These are phyloP conservation scores for Calyptommatus sinebrachiatus DNA, from an alignment of 2,113 vertebrate species.

Conservation along the genomic window DNA sequence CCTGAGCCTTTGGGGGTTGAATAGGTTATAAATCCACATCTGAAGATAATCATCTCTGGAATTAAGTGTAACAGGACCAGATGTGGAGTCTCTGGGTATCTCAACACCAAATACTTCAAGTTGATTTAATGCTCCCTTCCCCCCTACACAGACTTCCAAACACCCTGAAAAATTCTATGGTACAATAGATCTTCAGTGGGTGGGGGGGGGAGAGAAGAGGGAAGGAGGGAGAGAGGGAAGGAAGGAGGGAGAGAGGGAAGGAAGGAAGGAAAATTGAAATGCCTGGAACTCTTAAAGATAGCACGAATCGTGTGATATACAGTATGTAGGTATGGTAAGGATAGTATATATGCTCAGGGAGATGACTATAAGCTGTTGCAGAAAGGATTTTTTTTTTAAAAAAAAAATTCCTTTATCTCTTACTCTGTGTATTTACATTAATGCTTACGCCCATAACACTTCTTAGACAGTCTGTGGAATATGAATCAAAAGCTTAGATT, in stretches of 20 bases:
- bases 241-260: not conserved
- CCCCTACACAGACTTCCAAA: no score
- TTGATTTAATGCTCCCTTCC: not conserved
- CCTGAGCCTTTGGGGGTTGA: not conserved
- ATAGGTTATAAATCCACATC: not conserved
- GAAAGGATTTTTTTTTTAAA: not conserved
- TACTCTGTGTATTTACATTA: constrained; percentile 5
- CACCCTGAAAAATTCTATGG: not conserved
- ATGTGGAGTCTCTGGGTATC: not conserved
- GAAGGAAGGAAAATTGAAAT: no score
- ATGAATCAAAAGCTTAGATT: not conserved
- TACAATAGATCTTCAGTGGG: not conserved
- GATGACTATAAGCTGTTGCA: not conserved
- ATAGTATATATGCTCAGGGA: not conserved
- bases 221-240: no score
- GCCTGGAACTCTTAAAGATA: not conserved
- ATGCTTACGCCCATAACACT: not conserved
- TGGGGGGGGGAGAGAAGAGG: not conserved
- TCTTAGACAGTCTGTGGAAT: constrained; percentile 15
- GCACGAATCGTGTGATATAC: no score
- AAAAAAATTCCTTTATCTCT: not conserved
- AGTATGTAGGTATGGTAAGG: not conserved
- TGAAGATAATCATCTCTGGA: not conserved
- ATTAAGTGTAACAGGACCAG: not conserved
- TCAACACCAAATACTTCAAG: not conserved